Evolutionary conservation across 2,797 vertebrate genomes (phyloP).

Genomic region (Esox lucius): DNA sequence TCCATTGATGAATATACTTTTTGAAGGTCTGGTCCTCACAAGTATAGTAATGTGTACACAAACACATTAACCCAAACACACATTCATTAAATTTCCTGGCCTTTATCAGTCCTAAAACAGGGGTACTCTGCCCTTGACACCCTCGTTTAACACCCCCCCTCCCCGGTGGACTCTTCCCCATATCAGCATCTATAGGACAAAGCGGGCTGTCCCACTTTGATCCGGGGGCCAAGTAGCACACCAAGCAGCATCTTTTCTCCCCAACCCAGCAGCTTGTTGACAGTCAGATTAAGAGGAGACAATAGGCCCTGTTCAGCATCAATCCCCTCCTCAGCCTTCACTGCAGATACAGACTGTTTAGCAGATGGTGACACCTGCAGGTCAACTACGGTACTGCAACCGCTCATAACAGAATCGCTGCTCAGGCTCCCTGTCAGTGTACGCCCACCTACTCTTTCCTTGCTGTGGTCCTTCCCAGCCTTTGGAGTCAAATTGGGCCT

Average conservation of each 20-base stretch:
- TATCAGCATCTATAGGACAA: constrained; percentile 73
- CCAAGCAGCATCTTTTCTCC: constrained; percentile 74
- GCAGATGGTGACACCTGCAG: constrained; percentile 31
- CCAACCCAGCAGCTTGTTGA: constrained; percentile 76
- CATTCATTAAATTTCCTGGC: constrained; percentile 5
- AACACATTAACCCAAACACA: constrained; percentile 38
- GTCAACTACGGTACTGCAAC: constrained; percentile 2
- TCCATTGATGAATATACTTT: too few relatives aligned
- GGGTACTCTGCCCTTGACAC: too few relatives aligned
- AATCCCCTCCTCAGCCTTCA: constrained; percentile 46
- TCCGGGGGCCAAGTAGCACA: constrained; percentile 62
- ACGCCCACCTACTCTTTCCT: neutral
- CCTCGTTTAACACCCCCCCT: neutral
- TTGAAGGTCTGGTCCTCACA: too few relatives aligned
- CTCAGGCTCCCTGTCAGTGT: neutral
- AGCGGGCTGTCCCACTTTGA: constrained; percentile 70
- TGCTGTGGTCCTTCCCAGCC: constrained; percentile 14
- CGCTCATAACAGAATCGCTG: neutral
- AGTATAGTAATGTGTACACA: constrained; percentile 1
- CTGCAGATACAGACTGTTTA: constrained; percentile 27
- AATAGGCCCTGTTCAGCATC: constrained; percentile 53
- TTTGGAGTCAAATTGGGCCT: constrained; percentile 17
- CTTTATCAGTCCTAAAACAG: neutral
- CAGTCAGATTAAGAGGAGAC: constrained; percentile 67
- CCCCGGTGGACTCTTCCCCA: constrained; percentile 2